Percentiles rank a stretch among this genome's conserved stretches.
Conservation (phyloP, 1,140 invertebrate species). For the Tetragonula clypearis region DNA sequence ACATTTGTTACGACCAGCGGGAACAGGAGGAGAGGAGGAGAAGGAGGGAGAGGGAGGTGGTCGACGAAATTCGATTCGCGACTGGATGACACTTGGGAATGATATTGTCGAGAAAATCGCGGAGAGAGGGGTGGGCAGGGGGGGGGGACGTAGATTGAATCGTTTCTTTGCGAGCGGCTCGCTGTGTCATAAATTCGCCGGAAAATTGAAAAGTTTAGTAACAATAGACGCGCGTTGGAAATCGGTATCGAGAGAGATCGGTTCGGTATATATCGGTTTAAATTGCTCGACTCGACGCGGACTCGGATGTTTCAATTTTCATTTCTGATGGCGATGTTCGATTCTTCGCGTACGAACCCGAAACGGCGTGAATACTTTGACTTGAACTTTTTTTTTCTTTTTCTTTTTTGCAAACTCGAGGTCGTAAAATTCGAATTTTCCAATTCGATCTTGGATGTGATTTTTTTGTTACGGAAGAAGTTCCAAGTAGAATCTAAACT, state of each 20-base stretch:
- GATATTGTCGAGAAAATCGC: conserved; percentile 31
- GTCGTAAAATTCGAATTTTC: too few relatives aligned
- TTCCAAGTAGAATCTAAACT: not conserved
- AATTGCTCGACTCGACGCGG: not conserved
- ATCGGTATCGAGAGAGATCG: not conserved
- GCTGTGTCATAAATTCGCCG: conserved; percentile 15
- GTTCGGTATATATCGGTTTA: not conserved
- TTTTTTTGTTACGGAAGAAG: not conserved
- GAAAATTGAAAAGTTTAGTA: conserved; percentile 42
- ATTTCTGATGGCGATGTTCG: too few relatives aligned
- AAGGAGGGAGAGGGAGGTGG: not conserved
- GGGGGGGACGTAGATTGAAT: conserved; percentile 7
- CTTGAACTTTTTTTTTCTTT: too few relatives aligned
- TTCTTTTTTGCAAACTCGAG: too few relatives aligned
- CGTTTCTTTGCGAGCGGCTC: not conserved
- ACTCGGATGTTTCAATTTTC: not conserved
- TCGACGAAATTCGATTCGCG: conserved; percentile 48
- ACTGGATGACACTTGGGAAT: conserved; percentile 19
- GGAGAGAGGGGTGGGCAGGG: not conserved
- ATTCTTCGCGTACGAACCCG: too few relatives aligned
- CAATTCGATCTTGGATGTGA: not conserved
- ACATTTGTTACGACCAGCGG: conserved; percentile 55
- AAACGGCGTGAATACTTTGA: too few relatives aligned
- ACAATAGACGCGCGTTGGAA: not conserved
- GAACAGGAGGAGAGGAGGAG: too few relatives aligned